Evolutionary conservation across 1,140 invertebrate genomes (phyloP).

Genomic region (Mya arenaria): DNA sequence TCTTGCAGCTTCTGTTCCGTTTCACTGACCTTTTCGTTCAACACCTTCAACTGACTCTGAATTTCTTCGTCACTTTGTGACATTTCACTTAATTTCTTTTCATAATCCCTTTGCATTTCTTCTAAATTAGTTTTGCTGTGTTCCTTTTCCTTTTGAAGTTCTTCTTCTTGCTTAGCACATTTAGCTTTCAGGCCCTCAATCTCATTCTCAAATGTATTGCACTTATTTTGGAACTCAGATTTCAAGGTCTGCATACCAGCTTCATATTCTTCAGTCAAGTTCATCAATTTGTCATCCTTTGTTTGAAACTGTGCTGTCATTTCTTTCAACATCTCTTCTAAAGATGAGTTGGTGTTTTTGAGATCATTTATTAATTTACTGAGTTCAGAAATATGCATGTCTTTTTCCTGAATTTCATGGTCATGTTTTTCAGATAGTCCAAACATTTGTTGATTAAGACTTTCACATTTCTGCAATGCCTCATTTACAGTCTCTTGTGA

Average conservation of each 20-base stretch:
- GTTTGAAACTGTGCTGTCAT: conserved; percentile 60
- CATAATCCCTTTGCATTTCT: conserved; percentile 57
- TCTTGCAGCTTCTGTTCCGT: conserved; percentile 74
- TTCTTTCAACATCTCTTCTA: conserved; percentile 74
- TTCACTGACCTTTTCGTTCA: conserved; percentile 71
- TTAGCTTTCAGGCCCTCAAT: conserved; percentile 37
- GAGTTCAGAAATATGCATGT: conserved; percentile 58
- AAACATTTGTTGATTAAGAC: conserved; percentile 47
- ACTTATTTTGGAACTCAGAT: conserved; percentile 52
- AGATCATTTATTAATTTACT: conserved; percentile 52
- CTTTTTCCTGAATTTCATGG: conserved; percentile 62
- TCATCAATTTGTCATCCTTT: conserved; percentile 63
- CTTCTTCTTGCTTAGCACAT: conserved; percentile 32
- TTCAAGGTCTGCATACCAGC: conserved; percentile 55
- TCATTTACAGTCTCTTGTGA: conserved; percentile 8
- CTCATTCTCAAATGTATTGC: conserved; percentile 28
- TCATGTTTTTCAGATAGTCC: conserved; percentile 69
- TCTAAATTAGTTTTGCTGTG: conserved; percentile 17
- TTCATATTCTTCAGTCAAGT: conserved; percentile 58
- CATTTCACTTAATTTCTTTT: conserved; percentile 60
- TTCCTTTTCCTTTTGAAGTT: conserved; percentile 25
- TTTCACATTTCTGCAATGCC: conserved; percentile 8
- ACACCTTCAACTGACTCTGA: conserved; percentile 69
- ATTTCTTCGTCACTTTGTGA: conserved; percentile 72
- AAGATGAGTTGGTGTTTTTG: conserved; percentile 64